Evolutionary conservation across 2,888 invertebrate genomes (phyloP), one percentile per base, ranked within the genome.

Genomic region (Iphiclides podalirius): DNA sequence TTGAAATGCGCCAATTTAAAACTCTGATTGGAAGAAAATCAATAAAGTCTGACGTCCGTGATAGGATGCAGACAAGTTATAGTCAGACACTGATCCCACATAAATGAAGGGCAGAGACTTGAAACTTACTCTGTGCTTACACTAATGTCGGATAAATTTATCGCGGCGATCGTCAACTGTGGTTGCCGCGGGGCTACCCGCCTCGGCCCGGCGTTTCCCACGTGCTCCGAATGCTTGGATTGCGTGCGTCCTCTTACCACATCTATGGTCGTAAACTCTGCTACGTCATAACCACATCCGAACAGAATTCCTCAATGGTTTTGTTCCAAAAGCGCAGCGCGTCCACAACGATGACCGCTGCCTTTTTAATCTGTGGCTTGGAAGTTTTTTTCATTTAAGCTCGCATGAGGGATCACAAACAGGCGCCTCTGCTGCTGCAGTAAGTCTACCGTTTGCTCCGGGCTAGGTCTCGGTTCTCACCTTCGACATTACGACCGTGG

Each of bases 161-260:
- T 86, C 85, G 79, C 67, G 68, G 74, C 71, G 72, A 88, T 87
- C 87, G 88, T 88, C 88, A 88, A 87, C 88, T 69, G 76, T 72
- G 72, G 78, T 73, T 63, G 85, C 86, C 86, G 59, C 65, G 61
- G 79, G 86, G 82, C 72, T 60, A 72, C 67, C 83, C 80, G 84
- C 84, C 85, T 79, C 61, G 64, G 65, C 68, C 65, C 59, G 61
- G 65, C 73, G 75, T 74, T 88, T 88, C 88, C 88, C 88, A 87
- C 88, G 86, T 88, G 88, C 77, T 70, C 79, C 64, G 81, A 88
- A 87, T 87, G 86, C 81, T 82, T 71, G 75, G 76, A 85, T 88
- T 83, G 87, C 88, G 86, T 88, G 88, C 74, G 81, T 83, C 82
- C 83, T 79, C 75, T 70, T 73, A 70, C 75, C 68, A 75, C 72